Percentiles rank a stretch among this genome's conserved stretches.
These are phyloP conservation scores for Quadroppia sp. DNA, from an alignment of 2,888 invertebrate genomes.

Conservation along the genomic window DNA sequence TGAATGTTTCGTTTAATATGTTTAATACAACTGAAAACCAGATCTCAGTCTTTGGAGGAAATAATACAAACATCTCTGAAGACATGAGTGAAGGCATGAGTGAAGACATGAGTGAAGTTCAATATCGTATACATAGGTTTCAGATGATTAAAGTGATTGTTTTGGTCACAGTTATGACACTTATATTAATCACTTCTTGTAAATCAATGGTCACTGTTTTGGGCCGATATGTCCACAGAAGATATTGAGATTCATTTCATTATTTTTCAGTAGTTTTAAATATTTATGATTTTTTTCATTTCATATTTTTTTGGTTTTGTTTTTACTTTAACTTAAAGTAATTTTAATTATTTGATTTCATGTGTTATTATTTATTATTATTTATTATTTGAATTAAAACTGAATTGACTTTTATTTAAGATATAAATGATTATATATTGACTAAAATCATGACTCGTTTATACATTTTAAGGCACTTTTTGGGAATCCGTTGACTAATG, in stretches of 20 bases:
- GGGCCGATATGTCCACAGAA: constrained; percentile 18
- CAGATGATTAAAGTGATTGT: constrained; percentile 28
- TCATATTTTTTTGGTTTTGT: neutral
- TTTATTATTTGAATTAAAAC: no score
- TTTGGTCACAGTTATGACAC: constrained; percentile 30
- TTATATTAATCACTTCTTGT: constrained; percentile 27
- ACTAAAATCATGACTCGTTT: neutral
- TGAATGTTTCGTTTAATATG: neutral
- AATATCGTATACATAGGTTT: constrained; percentile 16
- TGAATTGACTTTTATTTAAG: no score
- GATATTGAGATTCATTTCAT: neutral
- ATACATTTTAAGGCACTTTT: constrained; percentile 24
- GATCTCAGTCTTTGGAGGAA: neutral
- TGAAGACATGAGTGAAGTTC: neutral
- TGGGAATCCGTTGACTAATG: neutral
- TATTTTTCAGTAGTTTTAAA: neutral
- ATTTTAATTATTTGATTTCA: no score
- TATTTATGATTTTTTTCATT: neutral
- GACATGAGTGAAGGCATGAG: neutral
- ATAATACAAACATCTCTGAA: neutral
- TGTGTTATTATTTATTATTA: no score
- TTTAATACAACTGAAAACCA: neutral
- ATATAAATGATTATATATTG: no score
- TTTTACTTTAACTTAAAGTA: no score
- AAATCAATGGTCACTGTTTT: constrained; percentile 33